Conservation (phyloP, 2,113 vertebrate genomes). For the Rhizomys pruinosus region DNA sequence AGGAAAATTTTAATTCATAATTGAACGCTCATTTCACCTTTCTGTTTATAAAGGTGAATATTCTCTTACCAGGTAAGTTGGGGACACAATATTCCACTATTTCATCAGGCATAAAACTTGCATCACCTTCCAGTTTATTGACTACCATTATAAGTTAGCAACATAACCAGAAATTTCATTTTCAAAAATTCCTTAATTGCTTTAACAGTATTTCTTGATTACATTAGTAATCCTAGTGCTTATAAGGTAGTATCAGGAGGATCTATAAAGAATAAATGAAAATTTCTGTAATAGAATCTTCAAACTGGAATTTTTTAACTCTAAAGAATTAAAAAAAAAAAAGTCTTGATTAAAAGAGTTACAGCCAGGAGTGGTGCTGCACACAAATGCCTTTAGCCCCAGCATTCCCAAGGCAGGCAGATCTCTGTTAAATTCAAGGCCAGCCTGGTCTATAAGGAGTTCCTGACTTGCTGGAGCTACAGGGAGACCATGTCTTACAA, state of each 20-base stretch:
- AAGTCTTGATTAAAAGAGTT: too few species aligned
- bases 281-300: constrained; percentile 20
- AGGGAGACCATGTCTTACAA: too few species aligned
- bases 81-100: background rate
- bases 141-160: constrained; percentile 34
- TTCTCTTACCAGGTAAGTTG: constrained; percentile 69
- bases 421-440: too few species aligned
- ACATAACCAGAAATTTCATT: background rate
- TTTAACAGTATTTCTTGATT: too few species aligned
- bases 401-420: too few species aligned
- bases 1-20: constrained; percentile 15
- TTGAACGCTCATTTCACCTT: constrained; percentile 54
- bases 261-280: constrained; percentile 40
- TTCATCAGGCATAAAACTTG: background rate
- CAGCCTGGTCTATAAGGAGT: too few species aligned
- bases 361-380: too few species aligned
- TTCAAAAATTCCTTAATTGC: constrained; percentile 11
- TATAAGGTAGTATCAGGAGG: background rate
- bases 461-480: too few species aligned
- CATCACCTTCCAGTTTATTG: constrained; percentile 26
- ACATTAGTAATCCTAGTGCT: background rate
- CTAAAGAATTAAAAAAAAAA: too few species aligned
- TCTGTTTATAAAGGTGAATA: constrained; percentile 66
- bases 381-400: too few species aligned
- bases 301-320: too few species aligned